These are phyloP conservation scores for Falcaria lacertinaria DNA, from an alignment of 2,888 invertebrate genomes.

Conservation along the genomic window DNA sequence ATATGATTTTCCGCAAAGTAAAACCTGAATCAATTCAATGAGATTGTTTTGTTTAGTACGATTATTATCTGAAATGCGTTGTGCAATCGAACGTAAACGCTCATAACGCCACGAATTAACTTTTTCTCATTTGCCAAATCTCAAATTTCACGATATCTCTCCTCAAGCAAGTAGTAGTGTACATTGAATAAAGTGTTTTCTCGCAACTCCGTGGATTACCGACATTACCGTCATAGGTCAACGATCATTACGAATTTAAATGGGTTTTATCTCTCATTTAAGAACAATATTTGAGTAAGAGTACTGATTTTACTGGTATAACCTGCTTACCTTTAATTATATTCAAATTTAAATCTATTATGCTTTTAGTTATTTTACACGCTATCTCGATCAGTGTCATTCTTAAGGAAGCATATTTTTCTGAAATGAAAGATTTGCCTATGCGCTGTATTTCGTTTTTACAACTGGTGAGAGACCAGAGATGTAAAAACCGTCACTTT, in stretches of 20 bases:
- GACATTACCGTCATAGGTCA: slow-evolving; percentile 36
- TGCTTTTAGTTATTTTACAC: slow-evolving; percentile 20
- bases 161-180: no score
- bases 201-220: slow-evolving; percentile 23
- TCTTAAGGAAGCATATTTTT: background rate
- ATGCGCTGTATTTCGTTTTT: background rate
- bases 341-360: slow-evolving; percentile 23
- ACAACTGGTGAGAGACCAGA: background rate
- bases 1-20: no score
- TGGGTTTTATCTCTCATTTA: slow-evolving; percentile 35
- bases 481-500: background rate
- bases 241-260: slow-evolving; percentile 35
- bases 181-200: background rate
- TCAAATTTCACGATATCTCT: no score
- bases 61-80: background rate
- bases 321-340: slow-evolving; percentile 29
- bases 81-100: background rate
- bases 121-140: no score
- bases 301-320: slow-evolving; percentile 27
- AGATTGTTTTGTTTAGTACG: background rate
- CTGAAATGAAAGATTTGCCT: no score
- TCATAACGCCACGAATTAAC: no score
- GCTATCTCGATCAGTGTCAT: slow-evolving; percentile 8
- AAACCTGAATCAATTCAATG: no score
- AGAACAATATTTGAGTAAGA: slow-evolving; percentile 18